These are phyloP conservation scores for Pteronura brasiliensis DNA, from an alignment of 2,113 vertebrate species.

Conservation along the genomic window DNA sequence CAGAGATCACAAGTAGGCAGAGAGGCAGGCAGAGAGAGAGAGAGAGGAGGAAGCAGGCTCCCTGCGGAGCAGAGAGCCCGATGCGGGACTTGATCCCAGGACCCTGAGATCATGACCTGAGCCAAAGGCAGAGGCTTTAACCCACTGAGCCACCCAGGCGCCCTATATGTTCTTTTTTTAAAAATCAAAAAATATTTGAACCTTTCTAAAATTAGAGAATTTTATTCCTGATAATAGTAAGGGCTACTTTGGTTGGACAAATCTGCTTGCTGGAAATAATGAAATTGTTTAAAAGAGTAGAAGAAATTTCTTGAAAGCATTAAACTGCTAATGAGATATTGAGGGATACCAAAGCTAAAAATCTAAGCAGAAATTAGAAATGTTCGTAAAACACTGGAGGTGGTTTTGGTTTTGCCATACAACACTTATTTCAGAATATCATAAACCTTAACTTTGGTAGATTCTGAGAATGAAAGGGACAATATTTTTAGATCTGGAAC, in stretches of 20 bases:
- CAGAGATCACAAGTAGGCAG: no score
- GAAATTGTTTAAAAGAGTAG: neutral
- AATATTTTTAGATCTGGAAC: neutral
- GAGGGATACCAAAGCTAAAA: neutral
- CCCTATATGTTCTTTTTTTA: no score
- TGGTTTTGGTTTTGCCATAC: neutral
- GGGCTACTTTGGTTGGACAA: neutral
- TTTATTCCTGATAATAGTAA: neutral
- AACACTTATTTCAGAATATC: neutral
- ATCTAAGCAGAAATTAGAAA: neutral
- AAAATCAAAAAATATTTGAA: neutral
- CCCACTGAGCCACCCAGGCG: no score
- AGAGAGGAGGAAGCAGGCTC: no score
- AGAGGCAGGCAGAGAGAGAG: no score
- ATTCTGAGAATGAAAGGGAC: neutral
- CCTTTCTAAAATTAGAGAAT: neutral
- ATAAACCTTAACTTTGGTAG: neutral
- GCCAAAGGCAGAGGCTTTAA: no score
- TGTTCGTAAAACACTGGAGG: accelerated
- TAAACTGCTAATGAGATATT: neutral
- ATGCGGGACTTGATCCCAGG: no score
- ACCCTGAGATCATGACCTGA: no score
- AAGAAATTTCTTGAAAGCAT: slow-evolving; percentile 18
- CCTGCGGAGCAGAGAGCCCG: no score
- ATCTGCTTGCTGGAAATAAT: neutral